These are phyloP conservation scores for Meriones psammophilus DNA, from an alignment of 2,797 vertebrate genomes.

Conservation along the genomic window DNA sequence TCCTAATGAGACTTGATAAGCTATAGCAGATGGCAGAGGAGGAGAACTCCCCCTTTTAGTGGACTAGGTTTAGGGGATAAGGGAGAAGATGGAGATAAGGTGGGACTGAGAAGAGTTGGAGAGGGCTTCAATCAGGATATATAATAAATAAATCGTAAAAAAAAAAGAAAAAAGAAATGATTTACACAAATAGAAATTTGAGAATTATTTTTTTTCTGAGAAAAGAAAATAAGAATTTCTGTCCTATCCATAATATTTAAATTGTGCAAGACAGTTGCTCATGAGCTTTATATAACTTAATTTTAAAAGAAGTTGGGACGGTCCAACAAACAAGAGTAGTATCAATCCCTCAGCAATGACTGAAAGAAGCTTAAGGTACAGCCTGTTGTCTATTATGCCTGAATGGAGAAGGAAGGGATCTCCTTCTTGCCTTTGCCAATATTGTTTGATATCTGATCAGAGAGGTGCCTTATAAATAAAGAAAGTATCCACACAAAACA, in stretches of 20 bases:
- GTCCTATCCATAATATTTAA: neutral
- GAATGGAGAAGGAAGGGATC: neutral
- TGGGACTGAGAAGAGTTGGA: no score
- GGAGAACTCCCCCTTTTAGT: no score
- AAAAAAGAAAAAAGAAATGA: neutral
- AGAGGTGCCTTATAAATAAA: conserved; percentile 10
- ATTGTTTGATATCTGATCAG: neutral
- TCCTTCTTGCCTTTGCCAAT: neutral
- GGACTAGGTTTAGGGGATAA: no score
- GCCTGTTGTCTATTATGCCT: neutral
- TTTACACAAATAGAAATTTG: neutral
- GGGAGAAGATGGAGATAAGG: no score
- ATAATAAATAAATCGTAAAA: no score
- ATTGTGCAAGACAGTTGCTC: neutral
- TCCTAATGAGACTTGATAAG: no score
- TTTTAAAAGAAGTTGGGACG: neutral
- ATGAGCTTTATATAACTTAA: neutral
- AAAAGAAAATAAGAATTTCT: neutral
- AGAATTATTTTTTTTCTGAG: conserved; percentile 1
- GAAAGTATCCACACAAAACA: conserved; percentile 6
- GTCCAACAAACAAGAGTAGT: neutral
- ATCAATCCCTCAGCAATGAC: neutral
- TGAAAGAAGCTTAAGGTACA: neutral
- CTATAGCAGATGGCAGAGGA: no score
- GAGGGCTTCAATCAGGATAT: no score